These are phyloP conservation scores for Bufotes viridis DNA, from an alignment of 2,797 vertebrate species.

Conservation along the genomic window DNA sequence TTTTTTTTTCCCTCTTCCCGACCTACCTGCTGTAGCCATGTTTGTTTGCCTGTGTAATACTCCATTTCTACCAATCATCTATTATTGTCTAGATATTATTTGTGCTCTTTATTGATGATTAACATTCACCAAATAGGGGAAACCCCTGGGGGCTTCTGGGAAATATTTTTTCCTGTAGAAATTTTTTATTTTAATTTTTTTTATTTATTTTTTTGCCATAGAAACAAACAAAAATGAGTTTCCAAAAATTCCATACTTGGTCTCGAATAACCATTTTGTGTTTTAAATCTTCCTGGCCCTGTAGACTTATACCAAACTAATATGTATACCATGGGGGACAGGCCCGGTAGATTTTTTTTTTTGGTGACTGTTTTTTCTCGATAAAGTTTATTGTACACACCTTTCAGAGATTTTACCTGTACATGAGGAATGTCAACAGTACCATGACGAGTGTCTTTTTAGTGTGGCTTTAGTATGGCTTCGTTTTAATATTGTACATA, in stretches of 20 bases:
- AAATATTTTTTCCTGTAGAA: slow-evolving; percentile 54
- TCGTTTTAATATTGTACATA: slow-evolving; percentile 99
- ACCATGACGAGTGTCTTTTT: slow-evolving; percentile 94
- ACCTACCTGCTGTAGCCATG: slow-evolving; percentile 74
- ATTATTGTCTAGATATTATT: slow-evolving; percentile 85
- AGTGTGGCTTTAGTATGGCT: slow-evolving; percentile 95
- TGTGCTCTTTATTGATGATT: slow-evolving; percentile 84
- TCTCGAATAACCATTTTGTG: slow-evolving; percentile 62
- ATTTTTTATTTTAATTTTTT: slow-evolving; percentile 32
- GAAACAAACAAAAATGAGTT: slow-evolving; percentile 54
- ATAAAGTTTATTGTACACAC: slow-evolving; percentile 80
- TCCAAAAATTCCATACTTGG: slow-evolving; percentile 65
- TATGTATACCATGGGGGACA: slow-evolving; percentile 62
- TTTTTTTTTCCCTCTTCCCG: slow-evolving; percentile 55
- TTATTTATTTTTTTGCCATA: slow-evolving; percentile 64
- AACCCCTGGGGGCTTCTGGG: slow-evolving; percentile 51
- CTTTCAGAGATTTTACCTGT: slow-evolving; percentile 75
- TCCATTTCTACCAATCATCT: slow-evolving; percentile 70
- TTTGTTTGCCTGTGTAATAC: slow-evolving; percentile 83
- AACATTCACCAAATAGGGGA: slow-evolving; percentile 83
- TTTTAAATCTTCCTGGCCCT: slow-evolving; percentile 62
- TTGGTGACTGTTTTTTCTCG: slow-evolving; percentile 83
- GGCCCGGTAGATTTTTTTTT: neutral
- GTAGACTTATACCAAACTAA: slow-evolving; percentile 67
- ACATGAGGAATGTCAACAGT: slow-evolving; percentile 79